Percentiles rank a stretch among this genome's conserved stretches.
Evolutionary conservation across 1,140 invertebrate species (phyloP).

Genomic region (Drosophila jambulina): DNA sequence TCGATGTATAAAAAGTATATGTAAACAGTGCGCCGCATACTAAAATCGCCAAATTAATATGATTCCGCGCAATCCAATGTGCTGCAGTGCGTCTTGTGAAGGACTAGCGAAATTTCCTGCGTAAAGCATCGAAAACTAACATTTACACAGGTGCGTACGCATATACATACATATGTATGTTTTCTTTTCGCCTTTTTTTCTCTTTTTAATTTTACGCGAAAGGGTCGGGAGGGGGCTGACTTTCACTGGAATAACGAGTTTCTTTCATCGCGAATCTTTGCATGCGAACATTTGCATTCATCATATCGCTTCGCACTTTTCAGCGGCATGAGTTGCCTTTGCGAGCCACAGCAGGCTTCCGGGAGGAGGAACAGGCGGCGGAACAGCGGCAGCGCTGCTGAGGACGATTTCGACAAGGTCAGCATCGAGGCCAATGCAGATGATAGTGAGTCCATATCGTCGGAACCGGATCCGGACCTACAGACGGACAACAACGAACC

Average conservation of each 20-base stretch:
- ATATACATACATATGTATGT: constrained; percentile 20
- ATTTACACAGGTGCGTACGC: constrained; percentile 12
- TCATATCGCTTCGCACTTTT: constrained; percentile 1
- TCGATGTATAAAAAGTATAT: constrained; percentile 37
- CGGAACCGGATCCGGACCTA: constrained; percentile 6
- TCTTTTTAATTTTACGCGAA: constrained; percentile 1
- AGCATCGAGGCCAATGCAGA: constrained; percentile 37
- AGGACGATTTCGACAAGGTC: constrained; percentile 44
- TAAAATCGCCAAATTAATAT: constrained; percentile 47
- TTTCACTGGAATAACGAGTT: constrained; percentile 50
- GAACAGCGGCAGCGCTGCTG: constrained; percentile 27
- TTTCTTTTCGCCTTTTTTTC: constrained; percentile 34
- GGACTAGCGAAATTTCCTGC: constrained; percentile 30
- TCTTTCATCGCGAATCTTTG: constrained; percentile 2
- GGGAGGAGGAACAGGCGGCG: constrained; percentile 21
- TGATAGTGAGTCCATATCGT: constrained; percentile 14
- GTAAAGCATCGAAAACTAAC: constrained; percentile 23
- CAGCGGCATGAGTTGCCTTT: constrained; percentile 41
- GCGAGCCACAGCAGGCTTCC: constrained; percentile 19
- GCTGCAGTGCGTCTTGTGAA: constrained; percentile 24
- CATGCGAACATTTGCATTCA: constrained; percentile 20
- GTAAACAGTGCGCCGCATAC: constrained; percentile 43
- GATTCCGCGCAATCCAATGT: constrained; percentile 22
- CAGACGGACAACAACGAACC: constrained; percentile 20
- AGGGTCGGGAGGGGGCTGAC: constrained; percentile 12